Conservation (phyloP, 2,113 vertebrate genomes). For the Galbula dea region DNA sequence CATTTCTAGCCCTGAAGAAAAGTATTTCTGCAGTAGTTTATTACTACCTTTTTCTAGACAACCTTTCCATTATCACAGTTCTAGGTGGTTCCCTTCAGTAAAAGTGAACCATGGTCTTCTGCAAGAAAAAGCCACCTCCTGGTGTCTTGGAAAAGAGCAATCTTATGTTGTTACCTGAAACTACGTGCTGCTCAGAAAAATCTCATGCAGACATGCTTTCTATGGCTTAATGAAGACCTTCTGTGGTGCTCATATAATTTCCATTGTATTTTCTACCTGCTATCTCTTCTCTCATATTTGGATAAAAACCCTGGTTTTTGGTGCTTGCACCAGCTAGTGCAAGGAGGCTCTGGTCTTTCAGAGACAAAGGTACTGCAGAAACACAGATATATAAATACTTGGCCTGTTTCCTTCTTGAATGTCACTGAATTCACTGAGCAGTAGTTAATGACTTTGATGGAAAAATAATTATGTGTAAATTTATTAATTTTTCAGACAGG, state of each 20-base stretch:
- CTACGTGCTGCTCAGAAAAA: neutral
- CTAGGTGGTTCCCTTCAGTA: neutral
- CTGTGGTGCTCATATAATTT: neutral
- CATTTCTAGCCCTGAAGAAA: neutral
- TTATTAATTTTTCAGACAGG: neutral
- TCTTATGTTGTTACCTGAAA: neutral
- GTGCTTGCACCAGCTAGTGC: neutral
- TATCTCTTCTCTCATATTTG: neutral
- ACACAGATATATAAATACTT: neutral
- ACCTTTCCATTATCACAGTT: neutral
- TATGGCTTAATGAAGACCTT: neutral
- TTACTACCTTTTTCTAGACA: neutral
- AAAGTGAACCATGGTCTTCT: neutral
- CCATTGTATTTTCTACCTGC: neutral
- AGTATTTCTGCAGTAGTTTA: neutral
- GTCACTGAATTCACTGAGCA: neutral
- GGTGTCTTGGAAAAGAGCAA: neutral
- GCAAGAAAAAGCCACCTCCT: neutral
- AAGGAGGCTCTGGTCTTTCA: neutral
- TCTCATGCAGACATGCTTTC: neutral
- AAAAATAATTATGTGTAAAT: neutral
- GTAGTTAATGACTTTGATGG: neutral
- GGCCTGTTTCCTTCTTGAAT: neutral
- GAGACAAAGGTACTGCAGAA: neutral
- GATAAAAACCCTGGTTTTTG: neutral